phyloP scores from a whole-genome alignment of 1,140 invertebrate genomes.

The Mamestra configurata region DNA sequence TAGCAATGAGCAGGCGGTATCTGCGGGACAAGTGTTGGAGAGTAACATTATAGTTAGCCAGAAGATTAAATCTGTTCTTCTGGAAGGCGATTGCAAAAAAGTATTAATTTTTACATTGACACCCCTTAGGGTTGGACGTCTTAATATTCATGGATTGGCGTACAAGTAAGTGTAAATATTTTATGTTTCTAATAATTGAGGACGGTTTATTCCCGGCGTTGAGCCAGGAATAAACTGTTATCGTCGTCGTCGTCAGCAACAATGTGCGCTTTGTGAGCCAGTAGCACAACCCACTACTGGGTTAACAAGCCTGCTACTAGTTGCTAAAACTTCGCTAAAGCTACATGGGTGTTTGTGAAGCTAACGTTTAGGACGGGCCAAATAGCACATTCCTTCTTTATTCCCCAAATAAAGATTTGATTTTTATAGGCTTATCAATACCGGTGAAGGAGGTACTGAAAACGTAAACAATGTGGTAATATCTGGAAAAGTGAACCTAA shows the following conservation, averaged over 20 bases:
- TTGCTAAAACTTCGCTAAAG: too few species aligned
- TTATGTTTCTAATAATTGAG: too few species aligned
- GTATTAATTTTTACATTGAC: slow-evolving; percentile 78
- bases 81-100: slow-evolving; percentile 80
- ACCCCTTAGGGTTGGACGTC: slow-evolving; percentile 77
- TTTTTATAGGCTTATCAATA: slow-evolving; percentile 73
- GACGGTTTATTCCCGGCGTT: too few species aligned
- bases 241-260: too few species aligned
- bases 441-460: slow-evolving; percentile 78
- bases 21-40: slow-evolving; percentile 74
- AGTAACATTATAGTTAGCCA: slow-evolving; percentile 79
- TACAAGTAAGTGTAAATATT: slow-evolving; percentile 78
- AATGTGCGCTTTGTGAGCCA: too few species aligned
- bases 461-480: slow-evolving; percentile 83
- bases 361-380: too few species aligned
- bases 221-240: too few species aligned
- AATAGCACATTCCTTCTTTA: neutral
- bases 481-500: slow-evolving; percentile 90
- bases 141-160: slow-evolving; percentile 78
- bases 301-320: too few species aligned
- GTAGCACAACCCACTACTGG: too few species aligned
- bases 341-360: too few species aligned
- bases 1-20: slow-evolving; percentile 78
- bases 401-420: neutral
- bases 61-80: slow-evolving; percentile 76